Percentiles rank a stretch among this genome's conserved stretches.
Evolutionary conservation across 1,140 invertebrate genomes (phyloP).

Genomic region (Leptonema lineaticorne): DNA sequence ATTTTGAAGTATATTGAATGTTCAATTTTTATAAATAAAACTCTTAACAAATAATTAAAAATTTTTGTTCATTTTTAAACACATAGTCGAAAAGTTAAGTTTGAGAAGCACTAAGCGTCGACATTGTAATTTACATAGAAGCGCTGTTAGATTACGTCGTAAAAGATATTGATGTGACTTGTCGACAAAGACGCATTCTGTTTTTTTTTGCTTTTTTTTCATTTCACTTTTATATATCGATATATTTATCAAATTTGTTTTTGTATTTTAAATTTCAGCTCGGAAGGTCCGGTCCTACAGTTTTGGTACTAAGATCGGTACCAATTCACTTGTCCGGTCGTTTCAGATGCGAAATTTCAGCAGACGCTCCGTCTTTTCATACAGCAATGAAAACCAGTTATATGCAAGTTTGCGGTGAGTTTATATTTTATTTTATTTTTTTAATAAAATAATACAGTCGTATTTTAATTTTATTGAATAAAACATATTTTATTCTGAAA

Average conservation of each 20-base stretch:
- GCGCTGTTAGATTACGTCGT: not conserved
- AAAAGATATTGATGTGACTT: not conserved
- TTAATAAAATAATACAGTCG: too few relatives aligned
- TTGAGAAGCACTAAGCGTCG: not conserved
- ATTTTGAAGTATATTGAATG: too few relatives aligned
- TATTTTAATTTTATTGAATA: too few relatives aligned
- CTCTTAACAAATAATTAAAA: too few relatives aligned
- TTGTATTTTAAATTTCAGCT: constrained; percentile 57
- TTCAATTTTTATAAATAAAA: too few relatives aligned
- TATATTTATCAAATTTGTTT: constrained; percentile 15
- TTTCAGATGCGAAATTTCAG: constrained; percentile 85
- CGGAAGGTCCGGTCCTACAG: constrained; percentile 71
- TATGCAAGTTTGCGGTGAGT: constrained; percentile 81
- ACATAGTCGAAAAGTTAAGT: not conserved
- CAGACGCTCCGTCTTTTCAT: constrained; percentile 82
- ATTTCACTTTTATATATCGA: not conserved
- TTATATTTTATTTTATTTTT: too few relatives aligned
- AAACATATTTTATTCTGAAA: too few relatives aligned
- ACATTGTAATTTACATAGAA: not conserved
- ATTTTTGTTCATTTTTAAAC: too few relatives aligned
- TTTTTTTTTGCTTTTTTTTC: not conserved
- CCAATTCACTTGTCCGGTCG: constrained; percentile 73
- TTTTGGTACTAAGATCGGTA: constrained; percentile 72
- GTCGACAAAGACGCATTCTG: not conserved
- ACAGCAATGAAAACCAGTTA: constrained; percentile 80